phyloP scores from a whole-genome alignment of 2,113 vertebrate genomes.

The Tyto alba region DNA sequence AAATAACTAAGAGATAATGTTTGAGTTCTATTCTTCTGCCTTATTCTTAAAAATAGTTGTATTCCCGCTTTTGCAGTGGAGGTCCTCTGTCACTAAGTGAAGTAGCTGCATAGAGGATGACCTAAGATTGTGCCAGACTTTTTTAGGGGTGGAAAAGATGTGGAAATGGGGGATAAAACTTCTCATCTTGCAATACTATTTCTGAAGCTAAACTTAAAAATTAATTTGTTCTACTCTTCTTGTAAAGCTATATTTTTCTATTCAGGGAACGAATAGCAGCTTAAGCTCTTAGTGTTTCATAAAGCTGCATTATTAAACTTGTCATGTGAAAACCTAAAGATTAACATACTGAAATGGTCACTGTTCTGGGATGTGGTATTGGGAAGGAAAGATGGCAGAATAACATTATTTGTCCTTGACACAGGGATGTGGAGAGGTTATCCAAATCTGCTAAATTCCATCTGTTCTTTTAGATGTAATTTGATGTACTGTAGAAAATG shows the following conservation, averaged over 20 bases:
- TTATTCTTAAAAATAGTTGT: neutral
- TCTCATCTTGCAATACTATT: neutral
- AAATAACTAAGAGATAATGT: neutral
- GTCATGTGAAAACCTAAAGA: neutral
- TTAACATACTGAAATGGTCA: neutral
- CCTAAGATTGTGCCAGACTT: neutral
- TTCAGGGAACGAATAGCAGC: neutral
- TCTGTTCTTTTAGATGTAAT: neutral
- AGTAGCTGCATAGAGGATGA: neutral
- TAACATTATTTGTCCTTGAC: neutral
- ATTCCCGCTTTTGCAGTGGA: neutral
- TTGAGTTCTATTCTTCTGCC: neutral
- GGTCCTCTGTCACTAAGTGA: neutral
- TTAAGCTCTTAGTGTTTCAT: neutral
- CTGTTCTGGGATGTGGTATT: neutral
- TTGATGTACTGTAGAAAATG: neutral
- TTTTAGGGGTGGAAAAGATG: neutral
- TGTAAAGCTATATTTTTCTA: neutral
- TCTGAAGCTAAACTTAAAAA: neutral
- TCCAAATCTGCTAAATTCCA: neutral
- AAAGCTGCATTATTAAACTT: neutral
- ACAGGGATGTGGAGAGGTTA: neutral
- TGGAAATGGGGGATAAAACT: neutral
- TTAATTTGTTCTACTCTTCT: neutral
- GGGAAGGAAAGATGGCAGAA: neutral